Evolutionary conservation across 2,888 invertebrate genomes (phyloP).

Genomic region (Euphydryas editha): DNA sequence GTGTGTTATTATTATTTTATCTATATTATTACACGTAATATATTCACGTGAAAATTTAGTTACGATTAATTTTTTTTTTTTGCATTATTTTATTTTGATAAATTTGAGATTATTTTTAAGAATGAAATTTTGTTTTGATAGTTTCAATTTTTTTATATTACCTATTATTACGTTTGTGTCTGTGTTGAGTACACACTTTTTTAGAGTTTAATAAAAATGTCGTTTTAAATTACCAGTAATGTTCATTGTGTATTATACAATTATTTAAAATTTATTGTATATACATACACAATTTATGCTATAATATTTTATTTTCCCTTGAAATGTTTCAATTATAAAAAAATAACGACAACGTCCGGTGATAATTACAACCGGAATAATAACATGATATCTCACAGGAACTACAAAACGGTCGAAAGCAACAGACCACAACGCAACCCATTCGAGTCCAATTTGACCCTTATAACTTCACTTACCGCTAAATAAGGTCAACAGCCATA

Average conservation of each 20-base stretch:
- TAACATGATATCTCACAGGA: constrained; percentile 23
- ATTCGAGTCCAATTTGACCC: constrained; percentile 56
- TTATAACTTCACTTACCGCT: constrained; percentile 72
- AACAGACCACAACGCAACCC: constrained; percentile 62
- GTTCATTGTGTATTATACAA: no score
- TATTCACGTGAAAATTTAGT: no score
- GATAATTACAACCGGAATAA: constrained; percentile 27
- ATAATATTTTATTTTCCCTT: not conserved
- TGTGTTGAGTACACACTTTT: no score
- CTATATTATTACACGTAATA: no score
- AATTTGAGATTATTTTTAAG: no score
- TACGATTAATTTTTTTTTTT: constrained; percentile 26
- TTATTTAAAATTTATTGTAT: constrained; percentile 1
- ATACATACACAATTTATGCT: not conserved
- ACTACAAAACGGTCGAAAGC: constrained; percentile 55
- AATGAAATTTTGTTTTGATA: no score
- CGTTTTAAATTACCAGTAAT: no score
- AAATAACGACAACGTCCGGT: constrained; percentile 1
- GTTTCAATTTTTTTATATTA: not conserved
- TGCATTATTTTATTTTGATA: no score
- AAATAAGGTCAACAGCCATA: constrained; percentile 75
- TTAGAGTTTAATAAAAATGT: no score
- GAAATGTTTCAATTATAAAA: not conserved
- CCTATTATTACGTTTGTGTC: no score
- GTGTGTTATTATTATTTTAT: no score